A percentile compares a stretch with the other conserved stretches of the same genome.
Evolutionary conservation across 1,140 invertebrate species (phyloP).

Genomic region (Helicoverpa zea): DNA sequence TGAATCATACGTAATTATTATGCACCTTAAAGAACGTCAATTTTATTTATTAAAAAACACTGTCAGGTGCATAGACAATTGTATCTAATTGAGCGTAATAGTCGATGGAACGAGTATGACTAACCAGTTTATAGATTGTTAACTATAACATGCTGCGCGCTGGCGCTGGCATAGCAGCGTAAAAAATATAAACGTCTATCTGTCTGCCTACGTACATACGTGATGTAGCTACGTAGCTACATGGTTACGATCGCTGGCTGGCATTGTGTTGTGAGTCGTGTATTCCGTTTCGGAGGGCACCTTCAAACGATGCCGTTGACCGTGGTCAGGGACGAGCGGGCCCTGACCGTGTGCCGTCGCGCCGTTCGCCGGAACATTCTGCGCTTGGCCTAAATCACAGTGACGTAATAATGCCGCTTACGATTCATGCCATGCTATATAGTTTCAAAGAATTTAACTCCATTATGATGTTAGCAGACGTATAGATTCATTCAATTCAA

Average conservation of each 20-base stretch:
- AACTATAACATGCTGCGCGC: not conserved
- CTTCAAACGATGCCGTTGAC: conserved; percentile 83
- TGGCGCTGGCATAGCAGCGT: conserved; percentile 1
- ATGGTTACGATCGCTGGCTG: not conserved
- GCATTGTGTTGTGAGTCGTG: conserved; percentile 25
- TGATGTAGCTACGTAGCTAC: not conserved
- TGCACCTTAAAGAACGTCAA: not conserved
- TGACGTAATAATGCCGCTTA: conserved; percentile 67
- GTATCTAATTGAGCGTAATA: not conserved
- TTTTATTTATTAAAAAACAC: conserved; percentile 16
- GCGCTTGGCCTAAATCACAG: conserved; percentile 52
- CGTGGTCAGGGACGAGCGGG: conserved; percentile 79
- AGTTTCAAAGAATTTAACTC: not conserved
- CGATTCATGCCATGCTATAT: conserved; percentile 5
- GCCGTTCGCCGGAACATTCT: conserved; percentile 57
- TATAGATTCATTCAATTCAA: no score
- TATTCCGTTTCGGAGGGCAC: conserved; percentile 71
- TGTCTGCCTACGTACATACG: conserved; percentile 3
- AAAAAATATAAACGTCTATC: not conserved
- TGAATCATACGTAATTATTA: conserved; percentile 20
- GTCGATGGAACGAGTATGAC: conserved; percentile 8
- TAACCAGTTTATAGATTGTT: conserved; percentile 12
- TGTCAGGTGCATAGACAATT: conserved; percentile 6
- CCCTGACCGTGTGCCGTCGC: conserved; percentile 68
- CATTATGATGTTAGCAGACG: not conserved